Percentiles rank a stretch among this genome's conserved stretches.
Evolutionary conservation across 64 coral and sea anemone species (phyloP).

Genomic region (Anthopleura sola): DNA sequence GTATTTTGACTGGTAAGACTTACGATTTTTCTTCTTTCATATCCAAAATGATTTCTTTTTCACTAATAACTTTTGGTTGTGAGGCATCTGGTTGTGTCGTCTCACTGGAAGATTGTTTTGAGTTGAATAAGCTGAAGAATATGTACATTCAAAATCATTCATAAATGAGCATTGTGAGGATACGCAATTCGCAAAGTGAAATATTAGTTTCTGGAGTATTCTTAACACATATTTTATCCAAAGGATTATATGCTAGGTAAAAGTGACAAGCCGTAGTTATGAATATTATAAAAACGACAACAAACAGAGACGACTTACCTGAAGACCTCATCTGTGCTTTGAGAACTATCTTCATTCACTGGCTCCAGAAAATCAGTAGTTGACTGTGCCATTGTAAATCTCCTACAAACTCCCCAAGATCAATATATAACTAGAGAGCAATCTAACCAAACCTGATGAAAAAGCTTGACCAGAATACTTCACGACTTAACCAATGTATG

Average conservation of each 20-base stretch:
- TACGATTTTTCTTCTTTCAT: neutral
- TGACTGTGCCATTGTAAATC: conserved; percentile 1
- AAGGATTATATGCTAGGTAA: neutral
- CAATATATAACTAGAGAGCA: neutral
- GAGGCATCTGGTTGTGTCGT: neutral
- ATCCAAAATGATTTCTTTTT: conserved; percentile 13
- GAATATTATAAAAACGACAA: conserved; percentile 9
- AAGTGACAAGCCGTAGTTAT: neutral
- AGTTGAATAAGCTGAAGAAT: conserved; percentile 1
- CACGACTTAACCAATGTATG: conserved; percentile 5
- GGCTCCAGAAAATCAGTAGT: conserved; percentile 12
- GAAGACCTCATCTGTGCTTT: neutral
- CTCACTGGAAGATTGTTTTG: neutral
- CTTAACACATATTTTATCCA: neutral
- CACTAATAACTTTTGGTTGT: neutral
- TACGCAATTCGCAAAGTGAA: neutral
- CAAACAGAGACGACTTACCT: neutral
- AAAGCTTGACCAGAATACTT: conserved; percentile 8
- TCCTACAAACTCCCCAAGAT: neutral
- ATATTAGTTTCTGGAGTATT: neutral
- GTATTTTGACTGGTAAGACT: neutral
- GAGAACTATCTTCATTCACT: neutral
- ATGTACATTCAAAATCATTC: neutral
- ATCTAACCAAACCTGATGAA: neutral
- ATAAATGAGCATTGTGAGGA: neutral